These are phyloP conservation scores for Caenorhabditis becei DNA, from an alignment of 2,888 invertebrate genomes.

Conservation along the genomic window DNA sequence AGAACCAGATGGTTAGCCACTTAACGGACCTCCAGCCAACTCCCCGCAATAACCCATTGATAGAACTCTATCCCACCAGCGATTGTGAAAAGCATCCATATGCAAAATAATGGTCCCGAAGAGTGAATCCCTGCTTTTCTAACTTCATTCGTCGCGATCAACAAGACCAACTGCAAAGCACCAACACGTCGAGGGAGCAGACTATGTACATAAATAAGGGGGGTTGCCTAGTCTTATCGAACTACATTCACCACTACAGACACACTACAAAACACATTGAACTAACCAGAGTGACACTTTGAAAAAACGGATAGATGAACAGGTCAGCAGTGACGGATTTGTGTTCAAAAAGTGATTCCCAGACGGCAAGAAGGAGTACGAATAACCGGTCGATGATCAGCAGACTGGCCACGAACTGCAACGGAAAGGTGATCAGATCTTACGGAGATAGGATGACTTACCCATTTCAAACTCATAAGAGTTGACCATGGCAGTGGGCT, in stretches of 20 bases:
- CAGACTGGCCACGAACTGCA: conserved; percentile 60
- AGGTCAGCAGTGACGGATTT: conserved; percentile 72
- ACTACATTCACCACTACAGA: neutral
- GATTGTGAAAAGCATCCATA: conserved; percentile 90
- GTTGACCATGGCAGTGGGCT: conserved; percentile 73
- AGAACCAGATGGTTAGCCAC: conserved; percentile 20
- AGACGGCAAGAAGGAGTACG: conserved; percentile 68
- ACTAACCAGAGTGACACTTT: conserved; percentile 73
- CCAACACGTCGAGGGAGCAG: conserved; percentile 2
- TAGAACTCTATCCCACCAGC: conserved; percentile 85
- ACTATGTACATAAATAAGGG: neutral
- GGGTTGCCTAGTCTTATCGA: too few relatives aligned
- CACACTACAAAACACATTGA: neutral
- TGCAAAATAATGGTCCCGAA: conserved; percentile 92
- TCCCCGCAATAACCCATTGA: conserved; percentile 75
- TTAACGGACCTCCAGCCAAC: conserved; percentile 68
- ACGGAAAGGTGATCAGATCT: too few relatives aligned
- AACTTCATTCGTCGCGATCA: conserved; percentile 82
- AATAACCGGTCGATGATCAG: conserved; percentile 59
- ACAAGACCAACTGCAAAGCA: conserved; percentile 55
- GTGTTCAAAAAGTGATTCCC: conserved; percentile 68
- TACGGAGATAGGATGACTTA: conserved; percentile 21
- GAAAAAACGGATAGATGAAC: conserved; percentile 74
- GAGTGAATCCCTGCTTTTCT: conserved; percentile 90
- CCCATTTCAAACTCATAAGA: conserved; percentile 76